A percentile compares a stretch with the other conserved stretches of the same genome.
Conservation (phyloP, 2,888 invertebrate species). For the Amblyjoppa fuscipennis region DNA sequence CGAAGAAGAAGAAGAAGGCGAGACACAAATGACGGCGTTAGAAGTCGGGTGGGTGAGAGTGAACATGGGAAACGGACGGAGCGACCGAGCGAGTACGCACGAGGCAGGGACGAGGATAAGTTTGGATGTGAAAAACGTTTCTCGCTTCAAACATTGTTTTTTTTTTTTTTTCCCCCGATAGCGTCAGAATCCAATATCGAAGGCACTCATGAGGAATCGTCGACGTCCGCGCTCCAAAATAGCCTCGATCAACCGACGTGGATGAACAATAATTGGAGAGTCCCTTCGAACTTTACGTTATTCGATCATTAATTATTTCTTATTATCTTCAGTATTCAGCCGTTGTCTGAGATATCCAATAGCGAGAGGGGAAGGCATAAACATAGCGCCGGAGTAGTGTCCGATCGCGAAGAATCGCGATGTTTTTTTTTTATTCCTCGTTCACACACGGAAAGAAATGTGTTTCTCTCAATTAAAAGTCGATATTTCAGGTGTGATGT, state of each 20-base stretch:
- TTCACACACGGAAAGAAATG: conserved; percentile 20
- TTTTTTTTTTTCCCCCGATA: not conserved
- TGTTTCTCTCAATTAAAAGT: conserved; percentile 6
- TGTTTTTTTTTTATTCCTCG: conserved; percentile 18
- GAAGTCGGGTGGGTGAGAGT: conserved; percentile 21
- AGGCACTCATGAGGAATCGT: not conserved
- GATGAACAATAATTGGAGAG: conserved; percentile 46
- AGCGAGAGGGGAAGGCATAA: conserved; percentile 14
- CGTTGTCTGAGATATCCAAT: conserved; percentile 44
- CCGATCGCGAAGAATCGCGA: not conserved
- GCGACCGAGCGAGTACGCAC: not conserved
- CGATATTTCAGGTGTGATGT: conserved; percentile 40
- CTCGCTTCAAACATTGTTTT: conserved; percentile 16
- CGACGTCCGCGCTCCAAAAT: conserved; percentile 20
- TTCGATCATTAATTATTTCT: conserved; percentile 59
- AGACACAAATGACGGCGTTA: conserved; percentile 86
- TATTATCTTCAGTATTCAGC: conserved; percentile 61
- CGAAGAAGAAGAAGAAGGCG: conserved; percentile 91
- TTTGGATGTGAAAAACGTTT: conserved; percentile 28
- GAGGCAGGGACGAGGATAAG: not conserved
- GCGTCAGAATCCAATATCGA: conserved; percentile 1
- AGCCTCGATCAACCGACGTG: conserved; percentile 41
- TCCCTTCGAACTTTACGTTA: conserved; percentile 35
- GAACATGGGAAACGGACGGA: not conserved
- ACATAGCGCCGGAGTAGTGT: conserved; percentile 14